Evolutionary conservation across 2,888 invertebrate species (phyloP).

Genomic region (Isoperla grammatica): DNA sequence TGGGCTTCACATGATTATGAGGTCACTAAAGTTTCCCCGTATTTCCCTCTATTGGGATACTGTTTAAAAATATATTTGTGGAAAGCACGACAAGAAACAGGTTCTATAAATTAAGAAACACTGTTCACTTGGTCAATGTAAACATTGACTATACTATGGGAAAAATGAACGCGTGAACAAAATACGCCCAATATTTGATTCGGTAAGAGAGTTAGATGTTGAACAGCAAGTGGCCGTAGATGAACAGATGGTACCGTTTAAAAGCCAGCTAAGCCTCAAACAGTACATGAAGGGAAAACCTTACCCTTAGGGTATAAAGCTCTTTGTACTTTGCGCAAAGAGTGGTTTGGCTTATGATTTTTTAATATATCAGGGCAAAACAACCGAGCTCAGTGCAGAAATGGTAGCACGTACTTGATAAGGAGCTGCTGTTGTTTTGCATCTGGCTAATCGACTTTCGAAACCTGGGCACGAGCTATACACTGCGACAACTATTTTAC

Average conservation of each 20-base stretch:
- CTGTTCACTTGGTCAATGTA: slow-evolving; percentile 29
- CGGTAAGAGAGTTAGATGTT: no score
- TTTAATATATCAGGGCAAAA: slow-evolving; percentile 40
- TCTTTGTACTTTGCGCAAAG: slow-evolving; percentile 33
- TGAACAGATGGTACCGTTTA: slow-evolving; percentile 38
- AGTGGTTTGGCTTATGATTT: slow-evolving; percentile 35
- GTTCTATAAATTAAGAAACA: slow-evolving; percentile 28
- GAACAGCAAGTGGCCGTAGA: slow-evolving; percentile 25
- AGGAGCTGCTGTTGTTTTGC: slow-evolving; percentile 27
- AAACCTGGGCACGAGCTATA: slow-evolving; percentile 20
- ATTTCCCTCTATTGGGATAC: slow-evolving; percentile 27
- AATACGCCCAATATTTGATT: slow-evolving; percentile 16
- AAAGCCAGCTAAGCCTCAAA: slow-evolving; percentile 34
- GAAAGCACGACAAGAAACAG: slow-evolving; percentile 26
- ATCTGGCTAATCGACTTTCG: slow-evolving; percentile 20
- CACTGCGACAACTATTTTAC: slow-evolving; percentile 29
- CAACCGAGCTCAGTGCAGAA: slow-evolving; percentile 31
- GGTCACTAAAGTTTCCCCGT: slow-evolving; percentile 21
- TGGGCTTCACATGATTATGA: slow-evolving; percentile 22
- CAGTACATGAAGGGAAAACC: slow-evolving; percentile 37
- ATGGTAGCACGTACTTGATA: slow-evolving; percentile 1
- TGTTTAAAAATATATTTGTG: slow-evolving; percentile 12
- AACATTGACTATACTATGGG: slow-evolving; percentile 8
- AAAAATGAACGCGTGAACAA: slow-evolving; percentile 25
- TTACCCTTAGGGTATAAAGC: slow-evolving; percentile 35